phyloP scores from a whole-genome alignment of 2,113 vertebrate genomes.

The Phrynocephalus versicolor region DNA sequence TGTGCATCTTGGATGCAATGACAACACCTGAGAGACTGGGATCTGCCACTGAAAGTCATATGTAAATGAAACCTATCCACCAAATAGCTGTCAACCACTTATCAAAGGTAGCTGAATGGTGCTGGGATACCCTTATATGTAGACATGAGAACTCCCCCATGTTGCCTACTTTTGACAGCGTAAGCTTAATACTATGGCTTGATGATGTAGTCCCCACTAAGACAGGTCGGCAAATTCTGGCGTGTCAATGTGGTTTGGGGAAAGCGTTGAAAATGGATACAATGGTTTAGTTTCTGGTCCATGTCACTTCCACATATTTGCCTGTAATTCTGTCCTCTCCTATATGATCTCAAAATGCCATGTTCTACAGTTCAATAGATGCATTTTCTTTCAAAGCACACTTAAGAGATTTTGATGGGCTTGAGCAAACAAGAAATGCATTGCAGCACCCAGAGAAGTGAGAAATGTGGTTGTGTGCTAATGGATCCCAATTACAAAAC shows the following conservation, averaged over 20 bases:
- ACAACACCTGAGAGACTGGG: neutral
- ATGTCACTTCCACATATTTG: neutral
- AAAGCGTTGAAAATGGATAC: neutral
- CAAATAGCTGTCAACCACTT: neutral
- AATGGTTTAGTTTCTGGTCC: neutral
- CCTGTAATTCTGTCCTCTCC: neutral
- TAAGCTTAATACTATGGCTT: neutral
- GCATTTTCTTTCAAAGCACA: neutral
- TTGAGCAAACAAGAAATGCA: neutral
- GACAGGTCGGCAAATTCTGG: neutral
- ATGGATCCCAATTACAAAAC: too few relatives aligned
- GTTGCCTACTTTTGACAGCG: neutral
- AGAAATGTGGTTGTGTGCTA: neutral
- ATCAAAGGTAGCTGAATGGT: neutral
- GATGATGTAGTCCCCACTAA: too few relatives aligned
- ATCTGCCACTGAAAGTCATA: neutral
- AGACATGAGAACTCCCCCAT: neutral
- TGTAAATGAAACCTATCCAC: conserved; percentile 4
- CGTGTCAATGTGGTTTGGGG: neutral
- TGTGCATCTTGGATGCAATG: neutral
- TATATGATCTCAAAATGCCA: neutral
- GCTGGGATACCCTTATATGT: neutral
- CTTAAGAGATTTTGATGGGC: neutral
- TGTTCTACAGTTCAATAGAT: neutral
- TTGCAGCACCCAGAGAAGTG: neutral